Conservation (phyloP, 1,140 invertebrate species). For the Atta cephalotes region DNA sequence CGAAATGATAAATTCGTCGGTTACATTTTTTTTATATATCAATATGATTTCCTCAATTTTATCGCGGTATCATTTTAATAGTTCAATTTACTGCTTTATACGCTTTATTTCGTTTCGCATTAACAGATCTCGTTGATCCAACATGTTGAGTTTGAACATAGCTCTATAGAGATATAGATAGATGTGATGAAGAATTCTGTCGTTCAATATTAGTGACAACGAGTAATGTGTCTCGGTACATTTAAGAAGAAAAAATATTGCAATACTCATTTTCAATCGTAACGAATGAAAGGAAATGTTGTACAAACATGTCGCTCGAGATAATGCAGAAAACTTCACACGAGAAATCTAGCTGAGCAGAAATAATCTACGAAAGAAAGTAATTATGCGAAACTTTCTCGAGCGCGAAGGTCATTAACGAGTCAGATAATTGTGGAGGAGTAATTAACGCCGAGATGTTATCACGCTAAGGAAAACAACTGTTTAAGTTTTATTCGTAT, state of each 20-base stretch:
- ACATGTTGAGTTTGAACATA: background rate
- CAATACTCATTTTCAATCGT: conserved; percentile 1
- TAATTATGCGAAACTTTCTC: conserved; percentile 83
- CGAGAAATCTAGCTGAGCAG: conserved; percentile 64
- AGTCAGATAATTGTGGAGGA: conserved; percentile 64
- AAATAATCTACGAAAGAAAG: conserved; percentile 80
- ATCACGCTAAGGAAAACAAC: conserved; percentile 63
- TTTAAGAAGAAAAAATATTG: background rate
- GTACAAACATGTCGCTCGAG: conserved; percentile 44
- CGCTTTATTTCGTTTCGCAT: background rate
- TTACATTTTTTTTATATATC: background rate
- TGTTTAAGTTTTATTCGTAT: conserved; percentile 7
- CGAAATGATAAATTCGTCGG: background rate
- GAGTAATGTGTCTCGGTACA: background rate
- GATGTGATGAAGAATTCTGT: background rate
- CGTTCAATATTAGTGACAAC: background rate
- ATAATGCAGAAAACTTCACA: conserved; percentile 55
- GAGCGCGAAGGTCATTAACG: conserved; percentile 84
- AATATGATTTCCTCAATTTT: conserved; percentile 9
- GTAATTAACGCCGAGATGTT: conserved; percentile 66
- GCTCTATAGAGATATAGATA: background rate
- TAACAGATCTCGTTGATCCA: background rate
- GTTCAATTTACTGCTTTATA: conserved; percentile 5
- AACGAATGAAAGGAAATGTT: conserved; percentile 62
- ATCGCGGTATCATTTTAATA: background rate